Percentiles rank a stretch among this genome's conserved stretches.
Evolutionary conservation across 1,140 invertebrate species (phyloP).

Genomic region (Latrodectus geometricus): DNA sequence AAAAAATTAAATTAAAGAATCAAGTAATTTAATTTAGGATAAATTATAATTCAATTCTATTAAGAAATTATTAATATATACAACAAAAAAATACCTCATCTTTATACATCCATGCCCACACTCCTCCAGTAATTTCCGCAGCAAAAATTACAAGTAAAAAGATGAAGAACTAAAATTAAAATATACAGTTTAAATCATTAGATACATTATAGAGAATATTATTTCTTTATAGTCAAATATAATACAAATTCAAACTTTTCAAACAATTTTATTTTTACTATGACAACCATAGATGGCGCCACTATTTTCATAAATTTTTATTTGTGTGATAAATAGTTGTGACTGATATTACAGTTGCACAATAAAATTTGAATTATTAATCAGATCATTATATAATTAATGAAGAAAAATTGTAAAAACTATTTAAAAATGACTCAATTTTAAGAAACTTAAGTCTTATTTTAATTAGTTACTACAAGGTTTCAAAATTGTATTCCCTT

Average conservation of each 20-base stretch:
- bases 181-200: slow-evolving; percentile 11
- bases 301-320: neutral
- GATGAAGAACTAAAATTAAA: slow-evolving; percentile 77
- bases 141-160: slow-evolving; percentile 81
- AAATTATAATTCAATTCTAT: neutral
- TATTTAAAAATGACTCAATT: no score
- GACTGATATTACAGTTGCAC: no score
- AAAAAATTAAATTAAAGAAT: neutral
- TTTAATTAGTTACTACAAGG: no score
- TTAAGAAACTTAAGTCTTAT: no score
- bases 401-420: no score
- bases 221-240: slow-evolving; percentile 5
- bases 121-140: slow-evolving; percentile 80
- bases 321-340: no score
- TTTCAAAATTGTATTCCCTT: no score
- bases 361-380: no score
- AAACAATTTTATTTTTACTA: neutral
- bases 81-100: slow-evolving; percentile 69
- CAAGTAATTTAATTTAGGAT: neutral
- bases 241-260: neutral
- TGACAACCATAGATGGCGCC: neutral
- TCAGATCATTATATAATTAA: no score
- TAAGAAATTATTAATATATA: no score
- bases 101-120: slow-evolving; percentile 79
- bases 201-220: no score